These are phyloP conservation scores for Tychaedon coryphoeus DNA, from an alignment of 2,113 vertebrate species.

Conservation along the genomic window DNA sequence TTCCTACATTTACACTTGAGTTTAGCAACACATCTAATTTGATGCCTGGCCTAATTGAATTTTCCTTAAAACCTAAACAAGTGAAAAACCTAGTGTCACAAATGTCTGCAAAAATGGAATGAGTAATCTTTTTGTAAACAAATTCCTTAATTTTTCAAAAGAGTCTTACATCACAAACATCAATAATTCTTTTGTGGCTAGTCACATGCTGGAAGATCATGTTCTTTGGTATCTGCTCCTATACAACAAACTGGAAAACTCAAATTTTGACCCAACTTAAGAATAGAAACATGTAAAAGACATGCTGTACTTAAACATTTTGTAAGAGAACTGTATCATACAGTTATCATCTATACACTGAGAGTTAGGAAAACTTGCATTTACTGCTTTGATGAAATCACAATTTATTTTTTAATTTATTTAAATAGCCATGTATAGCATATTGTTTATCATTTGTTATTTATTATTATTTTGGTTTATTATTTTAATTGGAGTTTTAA, in stretches of 20 bases:
- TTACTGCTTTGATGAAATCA: not conserved
- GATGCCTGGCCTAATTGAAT: not conserved
- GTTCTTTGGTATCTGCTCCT: not conserved
- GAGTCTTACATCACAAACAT: not conserved
- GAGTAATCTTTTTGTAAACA: not conserved
- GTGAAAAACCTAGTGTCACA: not conserved
- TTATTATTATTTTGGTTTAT: not conserved
- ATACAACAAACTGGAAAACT: not conserved
- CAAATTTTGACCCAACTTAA: not conserved
- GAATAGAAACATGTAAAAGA: not conserved
- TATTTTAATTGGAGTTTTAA: not conserved
- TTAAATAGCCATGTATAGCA: not conserved
- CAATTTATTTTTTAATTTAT: not conserved
- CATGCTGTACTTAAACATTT: not conserved
- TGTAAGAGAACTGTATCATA: not conserved
- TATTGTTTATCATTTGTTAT: not conserved
- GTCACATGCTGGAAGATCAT: not conserved
- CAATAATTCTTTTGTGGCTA: slow-evolving; percentile 3
- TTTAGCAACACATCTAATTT: not conserved
- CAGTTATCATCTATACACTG: not conserved
- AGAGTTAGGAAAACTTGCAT: not conserved
- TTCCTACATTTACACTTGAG: not conserved
- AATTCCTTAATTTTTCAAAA: not conserved
- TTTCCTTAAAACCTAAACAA: not conserved
- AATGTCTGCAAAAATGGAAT: not conserved